These are phyloP conservation scores for Hoplias malabaricus DNA, from an alignment of 2,113 vertebrate genomes.

Conservation along the genomic window DNA sequence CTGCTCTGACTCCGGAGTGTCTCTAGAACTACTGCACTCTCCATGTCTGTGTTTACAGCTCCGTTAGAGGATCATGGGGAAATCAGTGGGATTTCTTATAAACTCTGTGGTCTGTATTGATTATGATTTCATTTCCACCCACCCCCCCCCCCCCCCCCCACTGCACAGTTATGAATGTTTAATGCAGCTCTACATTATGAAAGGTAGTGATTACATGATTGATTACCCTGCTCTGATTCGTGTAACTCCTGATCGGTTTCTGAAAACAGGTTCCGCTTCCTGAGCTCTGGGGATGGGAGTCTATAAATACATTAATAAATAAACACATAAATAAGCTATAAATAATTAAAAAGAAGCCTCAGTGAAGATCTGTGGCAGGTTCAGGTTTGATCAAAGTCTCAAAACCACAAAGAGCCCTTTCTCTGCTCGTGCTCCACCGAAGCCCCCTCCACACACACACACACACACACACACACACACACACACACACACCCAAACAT, in stretches of 20 bases:
- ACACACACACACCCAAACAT: no score
- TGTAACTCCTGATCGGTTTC: background rate
- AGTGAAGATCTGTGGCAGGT: background rate
- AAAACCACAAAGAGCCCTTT: background rate
- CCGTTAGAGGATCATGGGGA: no score
- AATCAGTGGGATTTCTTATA: background rate
- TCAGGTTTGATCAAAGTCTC: conserved; percentile 23
- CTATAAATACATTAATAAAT: background rate
- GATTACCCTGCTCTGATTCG: background rate
- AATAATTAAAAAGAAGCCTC: background rate
- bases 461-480: no score
- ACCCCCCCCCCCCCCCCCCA: no score
- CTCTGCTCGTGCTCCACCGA: background rate
- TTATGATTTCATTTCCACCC: background rate
- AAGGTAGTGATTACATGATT: conserved; percentile 13
- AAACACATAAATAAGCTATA: background rate
- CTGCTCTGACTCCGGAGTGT: no score
- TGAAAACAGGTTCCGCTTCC: background rate
- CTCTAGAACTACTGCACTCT: no score
- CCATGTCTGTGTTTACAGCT: no score
- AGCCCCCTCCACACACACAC: background rate
- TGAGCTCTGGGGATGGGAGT: background rate
- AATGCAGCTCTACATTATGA: conserved; percentile 20
- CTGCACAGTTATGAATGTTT: conserved; percentile 10
- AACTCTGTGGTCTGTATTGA: background rate